Evolutionary conservation across 2,888 invertebrate genomes (phyloP), one percentile per base, ranked within the genome.

Genomic region (Stenurella melanura): DNA sequence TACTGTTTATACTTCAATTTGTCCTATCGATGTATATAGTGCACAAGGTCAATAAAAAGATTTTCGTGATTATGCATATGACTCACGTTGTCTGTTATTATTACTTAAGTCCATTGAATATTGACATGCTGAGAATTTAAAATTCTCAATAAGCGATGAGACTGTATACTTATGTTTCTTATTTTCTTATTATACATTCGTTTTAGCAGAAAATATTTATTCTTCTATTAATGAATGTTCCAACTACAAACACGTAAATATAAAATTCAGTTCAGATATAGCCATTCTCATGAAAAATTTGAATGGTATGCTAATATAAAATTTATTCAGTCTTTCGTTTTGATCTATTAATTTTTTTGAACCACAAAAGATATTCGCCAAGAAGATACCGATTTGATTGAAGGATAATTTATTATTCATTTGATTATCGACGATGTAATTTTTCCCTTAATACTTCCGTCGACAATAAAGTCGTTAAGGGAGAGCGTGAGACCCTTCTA

Each of bases 381-480:
- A 78, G 73, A 73, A 78, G 76, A 78, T 76, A 76, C 58, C 76
- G 61, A 76, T 77, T 74, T 78, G 77, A 80, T 74, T 74, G 80
- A 79, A 73, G 68, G 73, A 70, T 80, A 76, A 80, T 80, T 78
- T 80, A 80, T 70, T 70, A 70, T 60, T 58, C 60, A 70, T 50
- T 70, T 38, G 60, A 60, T 60, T 70, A 70, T 60, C 19, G 70
- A 58, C 60, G 58, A 70, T 60, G 56, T 42, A 60, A 1, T 19
- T 60, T 26, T 70, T 21, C 15, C 19, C 42, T 19, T 19, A 42
- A 64, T 19, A 42, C 19, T 64, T 42, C 11, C 42, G 10, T 21
- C 18, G 64, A 64, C 18, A 64, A 64, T 64, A 64, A 64, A 42
- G 64, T 64, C 64, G 64, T 64, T 64, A 42, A 64, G 64, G 11